Evolutionary conservation across 2,888 invertebrate genomes (phyloP).

Genomic region (Chymomyza caudatula): DNA sequence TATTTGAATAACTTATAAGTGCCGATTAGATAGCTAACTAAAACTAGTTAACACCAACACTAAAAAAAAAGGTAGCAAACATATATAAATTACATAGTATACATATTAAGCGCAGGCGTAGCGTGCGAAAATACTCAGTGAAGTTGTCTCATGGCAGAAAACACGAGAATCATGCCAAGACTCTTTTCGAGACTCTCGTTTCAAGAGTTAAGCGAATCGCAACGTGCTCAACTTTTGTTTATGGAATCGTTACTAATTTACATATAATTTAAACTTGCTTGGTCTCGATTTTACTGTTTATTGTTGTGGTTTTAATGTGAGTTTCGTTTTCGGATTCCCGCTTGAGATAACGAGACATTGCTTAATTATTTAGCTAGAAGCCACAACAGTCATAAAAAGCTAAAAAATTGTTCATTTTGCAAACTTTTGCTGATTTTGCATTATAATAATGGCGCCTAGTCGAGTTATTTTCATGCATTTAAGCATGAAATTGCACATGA

Average conservation of each 20-base stretch:
- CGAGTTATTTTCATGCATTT: not conserved
- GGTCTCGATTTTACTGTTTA: not conserved
- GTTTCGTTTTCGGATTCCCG: slow-evolving; percentile 7
- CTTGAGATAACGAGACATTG: slow-evolving; percentile 46
- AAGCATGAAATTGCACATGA: not conserved
- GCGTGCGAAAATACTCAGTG: slow-evolving; percentile 8
- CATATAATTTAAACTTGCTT: slow-evolving; percentile 47
- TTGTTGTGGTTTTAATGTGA: slow-evolving; percentile 1
- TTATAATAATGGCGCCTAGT: not conserved
- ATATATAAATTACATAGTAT: not conserved
- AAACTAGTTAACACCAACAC: not conserved
- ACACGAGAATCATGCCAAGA: not conserved
- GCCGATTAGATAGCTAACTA: not conserved
- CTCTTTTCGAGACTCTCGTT: not conserved
- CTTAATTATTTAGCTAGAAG: slow-evolving; percentile 56
- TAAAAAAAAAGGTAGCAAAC: not conserved
- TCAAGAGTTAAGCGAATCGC: not conserved
- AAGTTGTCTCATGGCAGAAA: slow-evolving; percentile 26
- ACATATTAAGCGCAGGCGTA: slow-evolving; percentile 8
- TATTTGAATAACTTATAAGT: not conserved
- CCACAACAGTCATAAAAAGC: slow-evolving; percentile 30
- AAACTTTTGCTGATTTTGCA: slow-evolving; percentile 5
- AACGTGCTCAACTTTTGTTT: slow-evolving; percentile 2
- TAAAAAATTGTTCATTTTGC: not conserved
- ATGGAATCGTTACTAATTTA: slow-evolving; percentile 36